Evolutionary conservation across 1,140 invertebrate species (phyloP).

Genomic region (Eubasilissa regina): DNA sequence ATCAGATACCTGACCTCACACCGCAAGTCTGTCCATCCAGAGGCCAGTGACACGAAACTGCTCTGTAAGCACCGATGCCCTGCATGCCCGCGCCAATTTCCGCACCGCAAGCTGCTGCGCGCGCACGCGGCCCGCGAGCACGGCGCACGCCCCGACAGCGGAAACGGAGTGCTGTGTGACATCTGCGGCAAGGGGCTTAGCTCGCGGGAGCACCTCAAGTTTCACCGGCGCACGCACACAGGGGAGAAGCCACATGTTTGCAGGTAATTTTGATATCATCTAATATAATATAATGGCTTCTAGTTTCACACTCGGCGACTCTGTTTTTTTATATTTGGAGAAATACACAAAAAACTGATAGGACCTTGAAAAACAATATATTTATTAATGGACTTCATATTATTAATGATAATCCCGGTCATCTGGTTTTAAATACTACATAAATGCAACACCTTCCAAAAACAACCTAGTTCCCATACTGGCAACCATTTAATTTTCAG

Average conservation of each 20-base stretch:
- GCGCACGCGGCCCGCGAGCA: slow-evolving; percentile 74
- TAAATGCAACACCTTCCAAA: too few species aligned
- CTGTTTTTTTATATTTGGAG: too few species aligned
- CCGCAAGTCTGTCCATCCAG: slow-evolving; percentile 66
- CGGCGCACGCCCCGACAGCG: slow-evolving; percentile 69
- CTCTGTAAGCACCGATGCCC: slow-evolving; percentile 66
- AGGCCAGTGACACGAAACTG: slow-evolving; percentile 63
- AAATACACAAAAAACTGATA: too few species aligned
- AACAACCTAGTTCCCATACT: too few species aligned
- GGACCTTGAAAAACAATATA: too few species aligned
- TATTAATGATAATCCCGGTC: too few species aligned
- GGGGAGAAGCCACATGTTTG: slow-evolving; percentile 83
- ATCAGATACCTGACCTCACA: slow-evolving; percentile 66
- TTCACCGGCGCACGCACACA: slow-evolving; percentile 80
- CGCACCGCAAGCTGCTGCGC: slow-evolving; percentile 72
- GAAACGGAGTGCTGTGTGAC: slow-evolving; percentile 75
- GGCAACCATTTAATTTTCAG: too few species aligned
- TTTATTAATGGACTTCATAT: too few species aligned
- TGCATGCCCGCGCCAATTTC: slow-evolving; percentile 68
- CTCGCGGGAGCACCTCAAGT: slow-evolving; percentile 79
- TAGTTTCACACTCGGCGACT: too few species aligned
- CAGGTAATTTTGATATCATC: too few species aligned
- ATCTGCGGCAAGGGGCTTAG: slow-evolving; percentile 87
- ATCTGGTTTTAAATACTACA: too few species aligned
- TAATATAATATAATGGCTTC: too few species aligned